phyloP scores from a whole-genome alignment of 2,888 invertebrate species.

The Lycaena phlaeas region DNA sequence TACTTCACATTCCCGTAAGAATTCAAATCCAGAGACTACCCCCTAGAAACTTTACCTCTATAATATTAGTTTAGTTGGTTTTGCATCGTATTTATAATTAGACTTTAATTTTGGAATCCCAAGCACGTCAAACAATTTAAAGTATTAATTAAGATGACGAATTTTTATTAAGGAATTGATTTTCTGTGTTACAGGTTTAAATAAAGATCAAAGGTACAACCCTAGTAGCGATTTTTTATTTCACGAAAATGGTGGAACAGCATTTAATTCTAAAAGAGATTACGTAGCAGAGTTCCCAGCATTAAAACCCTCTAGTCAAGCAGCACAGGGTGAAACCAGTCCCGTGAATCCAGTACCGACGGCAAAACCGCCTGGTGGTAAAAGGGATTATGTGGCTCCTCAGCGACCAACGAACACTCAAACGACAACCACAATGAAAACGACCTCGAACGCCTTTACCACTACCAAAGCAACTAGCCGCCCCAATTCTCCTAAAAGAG shows the following conservation, averaged over 20 bases:
- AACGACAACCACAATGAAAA: conserved; percentile 15
- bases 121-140: no score
- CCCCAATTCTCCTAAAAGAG: conserved; percentile 28
- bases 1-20: no score
- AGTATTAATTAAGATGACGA: no score
- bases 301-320: conserved; percentile 21
- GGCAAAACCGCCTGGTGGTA: conserved; percentile 25
- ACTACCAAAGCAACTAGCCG: conserved; percentile 15
- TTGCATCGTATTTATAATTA: neutral
- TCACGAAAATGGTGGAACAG: conserved; percentile 42
- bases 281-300: conserved; percentile 34
- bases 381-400: conserved; percentile 46
- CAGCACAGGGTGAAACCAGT: conserved; percentile 12
- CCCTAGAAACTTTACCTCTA: no score
- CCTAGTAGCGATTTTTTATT: conserved; percentile 50
- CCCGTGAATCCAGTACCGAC: conserved; percentile 12
- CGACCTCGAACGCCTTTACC: conserved; percentile 13
- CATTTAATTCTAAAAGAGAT: conserved; percentile 32
- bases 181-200: conserved; percentile 38
- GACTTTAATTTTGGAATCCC: no score
- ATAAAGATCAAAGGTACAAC: conserved; percentile 33
- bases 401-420: conserved; percentile 31
- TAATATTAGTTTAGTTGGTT: no score
- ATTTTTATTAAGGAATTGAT: no score
- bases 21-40: no score